Base-by-base conservation (phyloP, 2,113 vertebrate species). In the Vimba vimba region DNA sequence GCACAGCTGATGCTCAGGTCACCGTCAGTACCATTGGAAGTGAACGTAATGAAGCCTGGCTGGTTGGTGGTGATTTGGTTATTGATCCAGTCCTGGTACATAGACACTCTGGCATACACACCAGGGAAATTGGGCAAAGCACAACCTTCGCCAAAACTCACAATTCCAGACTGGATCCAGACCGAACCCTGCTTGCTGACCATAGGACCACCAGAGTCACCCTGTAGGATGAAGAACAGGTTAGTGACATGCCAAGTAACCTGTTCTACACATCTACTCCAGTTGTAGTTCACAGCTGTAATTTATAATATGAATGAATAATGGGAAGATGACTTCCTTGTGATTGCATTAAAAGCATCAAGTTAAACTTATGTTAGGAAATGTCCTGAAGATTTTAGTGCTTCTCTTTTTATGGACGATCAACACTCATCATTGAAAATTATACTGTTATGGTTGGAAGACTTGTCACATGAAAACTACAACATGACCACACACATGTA, bases 141-240 rank as follows among this genome's bases (percentile, higher is more conserved):
- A 89, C 96, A 96, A 71, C 93, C 90, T 0, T 91, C 64, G 87
- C 96, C 96, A 92, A 95, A 96, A 91, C 94, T 96, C 78, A 96
- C 95, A 86, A 95, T 93, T 81, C 96, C 87, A 23, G 66, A 43
- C 69, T 88, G 87, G 68, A 88, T 23, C 89, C 87, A 87, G 36
- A n/a, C 2, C 4, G 36, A 19, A 39, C 25, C 33, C 52, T 84
- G 74, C 76, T 87, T 90, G 64, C 69, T 64, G 25, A 88, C 87
- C 33, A 88, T 27, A 11, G 89, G 96, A 83, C 96, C 95, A 15
- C 96, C 95, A 39, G 95, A 96, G 36, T 97, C 95, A 50, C 96
- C 96, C 96, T 97, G 83, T 86, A 88, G 69, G 85, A 21, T 90
- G 55, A 73, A 73, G 93, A 84, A 83, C 17, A 27, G 45, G 50